A percentile compares a stretch with the other conserved stretches of the same genome.
These are phyloP conservation scores for Nasua narica DNA, from an alignment of 2,797 vertebrate genomes.

Conservation along the genomic window DNA sequence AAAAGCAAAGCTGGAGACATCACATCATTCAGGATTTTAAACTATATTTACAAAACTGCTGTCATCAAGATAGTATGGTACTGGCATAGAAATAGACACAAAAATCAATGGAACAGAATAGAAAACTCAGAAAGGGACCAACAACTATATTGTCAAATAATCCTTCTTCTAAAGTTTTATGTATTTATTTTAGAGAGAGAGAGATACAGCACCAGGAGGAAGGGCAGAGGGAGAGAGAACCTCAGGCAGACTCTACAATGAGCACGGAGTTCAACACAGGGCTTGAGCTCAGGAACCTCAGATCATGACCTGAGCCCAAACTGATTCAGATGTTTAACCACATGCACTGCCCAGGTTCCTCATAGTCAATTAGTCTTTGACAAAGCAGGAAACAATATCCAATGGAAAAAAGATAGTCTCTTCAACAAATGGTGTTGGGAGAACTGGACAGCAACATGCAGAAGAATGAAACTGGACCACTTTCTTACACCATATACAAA, in stretches of 20 bases:
- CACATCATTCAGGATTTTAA: neutral
- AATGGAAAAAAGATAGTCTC: neutral
- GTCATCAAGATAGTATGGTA: neutral
- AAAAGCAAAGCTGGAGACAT: neutral
- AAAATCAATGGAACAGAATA: neutral
- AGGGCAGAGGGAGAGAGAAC: neutral
- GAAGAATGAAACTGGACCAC: neutral
- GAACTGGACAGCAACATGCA: neutral
- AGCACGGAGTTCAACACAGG: neutral
- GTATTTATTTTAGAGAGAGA: neutral
- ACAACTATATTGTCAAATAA: neutral
- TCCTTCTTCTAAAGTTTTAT: neutral
- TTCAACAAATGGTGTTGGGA: neutral
- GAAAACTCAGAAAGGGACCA: neutral
- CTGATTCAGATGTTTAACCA: neutral
- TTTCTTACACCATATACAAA: neutral
- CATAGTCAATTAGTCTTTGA: neutral
- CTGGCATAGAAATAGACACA: neutral
- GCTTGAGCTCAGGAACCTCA: neutral
- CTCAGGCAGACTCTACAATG: neutral
- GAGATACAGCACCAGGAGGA: neutral
- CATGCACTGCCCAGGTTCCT: neutral
- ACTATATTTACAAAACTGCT: neutral
- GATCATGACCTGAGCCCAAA: neutral
- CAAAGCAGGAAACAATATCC: neutral